Conservation (phyloP, 1,140 invertebrate genomes). For the Drosophila kepulauana region DNA sequence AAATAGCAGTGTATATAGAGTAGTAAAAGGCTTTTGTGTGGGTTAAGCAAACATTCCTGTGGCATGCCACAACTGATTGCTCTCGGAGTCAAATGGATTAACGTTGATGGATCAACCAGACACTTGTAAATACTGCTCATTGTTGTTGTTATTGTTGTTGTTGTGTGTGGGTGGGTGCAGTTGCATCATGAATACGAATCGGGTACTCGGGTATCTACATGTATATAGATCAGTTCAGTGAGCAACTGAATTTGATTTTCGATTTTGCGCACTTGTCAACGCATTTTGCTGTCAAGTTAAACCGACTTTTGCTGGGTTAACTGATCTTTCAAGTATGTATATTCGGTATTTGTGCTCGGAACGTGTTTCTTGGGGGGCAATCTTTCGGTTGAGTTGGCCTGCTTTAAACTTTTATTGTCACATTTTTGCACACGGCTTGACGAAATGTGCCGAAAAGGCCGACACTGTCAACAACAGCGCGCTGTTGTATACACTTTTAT, state of each 20-base stretch:
- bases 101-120: constrained; percentile 35
- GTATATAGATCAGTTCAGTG: constrained; percentile 1
- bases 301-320: constrained; percentile 1
- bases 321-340: neutral
- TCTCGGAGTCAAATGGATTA: constrained; percentile 41
- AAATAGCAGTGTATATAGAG: too few species aligned
- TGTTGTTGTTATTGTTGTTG: neutral
- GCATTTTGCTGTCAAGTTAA: constrained; percentile 58
- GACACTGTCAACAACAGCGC: constrained; percentile 14
- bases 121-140: constrained; percentile 30
- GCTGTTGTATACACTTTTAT: constrained; percentile 57
- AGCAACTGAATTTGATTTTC: constrained; percentile 23
- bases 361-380: constrained; percentile 57
- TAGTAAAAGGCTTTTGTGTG: neutral
- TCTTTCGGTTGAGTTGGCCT: constrained; percentile 39
- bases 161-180: constrained; percentile 11
- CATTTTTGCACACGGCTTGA: constrained; percentile 66
- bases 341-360: constrained; percentile 5
- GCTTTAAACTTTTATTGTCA: constrained; percentile 55
- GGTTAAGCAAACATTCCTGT: constrained; percentile 27
- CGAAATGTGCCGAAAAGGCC: constrained; percentile 69
- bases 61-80: constrained; percentile 26
- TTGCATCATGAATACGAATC: constrained; percentile 1
- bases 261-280: constrained; percentile 63
- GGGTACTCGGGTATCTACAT: constrained; percentile 24